A percentile compares a stretch with the other conserved stretches of the same genome.
These are phyloP conservation scores for Chiroxiphia lanceolata DNA, from an alignment of 2,797 vertebrate species.

Conservation along the genomic window DNA sequence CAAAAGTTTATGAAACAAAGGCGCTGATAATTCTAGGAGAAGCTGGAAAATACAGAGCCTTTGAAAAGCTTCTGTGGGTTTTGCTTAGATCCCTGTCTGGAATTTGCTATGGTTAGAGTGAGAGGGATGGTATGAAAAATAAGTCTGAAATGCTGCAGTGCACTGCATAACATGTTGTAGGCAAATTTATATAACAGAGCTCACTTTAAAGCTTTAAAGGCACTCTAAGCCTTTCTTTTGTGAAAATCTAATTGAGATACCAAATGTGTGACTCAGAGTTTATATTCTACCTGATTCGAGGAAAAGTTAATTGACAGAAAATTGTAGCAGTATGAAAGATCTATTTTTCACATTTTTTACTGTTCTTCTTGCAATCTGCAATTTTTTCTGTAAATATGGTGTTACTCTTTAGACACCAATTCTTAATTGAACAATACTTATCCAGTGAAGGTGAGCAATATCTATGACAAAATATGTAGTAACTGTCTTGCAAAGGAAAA, in stretches of 20 bases:
- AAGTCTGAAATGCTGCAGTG: background rate
- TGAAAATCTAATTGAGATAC: background rate
- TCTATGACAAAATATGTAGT: background rate
- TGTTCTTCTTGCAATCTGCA: background rate
- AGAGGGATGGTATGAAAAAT: background rate
- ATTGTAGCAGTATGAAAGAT: background rate
- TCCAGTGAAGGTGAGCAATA: background rate
- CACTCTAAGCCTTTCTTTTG: background rate
- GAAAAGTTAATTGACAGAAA: background rate
- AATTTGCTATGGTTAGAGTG: slow-evolving; percentile 1
- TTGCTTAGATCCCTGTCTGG: background rate
- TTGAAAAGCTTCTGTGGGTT: slow-evolving; percentile 13
- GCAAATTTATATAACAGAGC: background rate
- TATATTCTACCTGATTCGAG: background rate
- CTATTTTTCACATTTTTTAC: background rate
- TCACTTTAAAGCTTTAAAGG: slow-evolving; percentile 6
- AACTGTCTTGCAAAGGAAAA: background rate
- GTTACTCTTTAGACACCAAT: background rate
- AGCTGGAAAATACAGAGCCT: background rate
- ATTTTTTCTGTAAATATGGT: background rate
- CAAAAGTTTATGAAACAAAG: slow-evolving; percentile 49
- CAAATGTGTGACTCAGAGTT: background rate
- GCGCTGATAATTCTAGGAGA: slow-evolving; percentile 3
- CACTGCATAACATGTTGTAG: background rate
- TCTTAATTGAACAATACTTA: background rate